phyloP scores from a whole-genome alignment of 2,797 vertebrate genomes.

The Acrossocheilus wenchowensis region DNA sequence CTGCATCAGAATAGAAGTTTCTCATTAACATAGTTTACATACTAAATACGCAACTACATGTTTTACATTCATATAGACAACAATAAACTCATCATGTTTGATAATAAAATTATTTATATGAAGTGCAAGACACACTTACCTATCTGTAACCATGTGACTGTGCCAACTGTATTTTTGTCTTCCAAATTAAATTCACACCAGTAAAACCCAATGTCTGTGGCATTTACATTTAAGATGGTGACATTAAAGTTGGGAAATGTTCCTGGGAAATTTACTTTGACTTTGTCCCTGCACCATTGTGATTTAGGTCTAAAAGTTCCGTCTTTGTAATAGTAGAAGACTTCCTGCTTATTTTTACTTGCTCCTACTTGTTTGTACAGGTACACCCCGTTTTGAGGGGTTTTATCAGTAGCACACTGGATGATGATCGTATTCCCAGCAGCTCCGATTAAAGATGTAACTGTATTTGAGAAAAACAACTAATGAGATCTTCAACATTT shows the following conservation, averaged over 20 bases:
- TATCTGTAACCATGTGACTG: not conserved
- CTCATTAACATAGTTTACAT: no score
- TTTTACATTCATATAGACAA: not conserved
- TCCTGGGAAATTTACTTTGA: not conserved
- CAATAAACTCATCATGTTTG: not conserved
- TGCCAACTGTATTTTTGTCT: not conserved
- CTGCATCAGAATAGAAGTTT: no score
- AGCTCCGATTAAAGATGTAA: no score
- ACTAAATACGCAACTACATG: no score
- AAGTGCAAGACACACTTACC: slow-evolving; percentile 4
- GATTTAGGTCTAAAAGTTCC: rapidly evolving
- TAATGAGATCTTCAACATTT: not conserved
- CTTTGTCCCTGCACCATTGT: rapidly evolving
- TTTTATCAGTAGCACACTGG: not conserved
- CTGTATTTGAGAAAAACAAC: not conserved
- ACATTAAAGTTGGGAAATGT: rapidly evolving
- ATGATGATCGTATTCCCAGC: not conserved
- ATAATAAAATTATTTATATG: not conserved
- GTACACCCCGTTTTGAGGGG: not conserved
- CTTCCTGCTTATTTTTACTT: rapidly evolving
- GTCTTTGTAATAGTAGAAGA: not conserved
- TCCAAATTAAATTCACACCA: not conserved
- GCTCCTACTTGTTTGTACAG: not conserved
- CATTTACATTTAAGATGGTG: not conserved
- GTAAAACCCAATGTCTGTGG: not conserved